phyloP scores from a whole-genome alignment of 2,888 invertebrate genomes.

The Neocrepidodera transversa region DNA sequence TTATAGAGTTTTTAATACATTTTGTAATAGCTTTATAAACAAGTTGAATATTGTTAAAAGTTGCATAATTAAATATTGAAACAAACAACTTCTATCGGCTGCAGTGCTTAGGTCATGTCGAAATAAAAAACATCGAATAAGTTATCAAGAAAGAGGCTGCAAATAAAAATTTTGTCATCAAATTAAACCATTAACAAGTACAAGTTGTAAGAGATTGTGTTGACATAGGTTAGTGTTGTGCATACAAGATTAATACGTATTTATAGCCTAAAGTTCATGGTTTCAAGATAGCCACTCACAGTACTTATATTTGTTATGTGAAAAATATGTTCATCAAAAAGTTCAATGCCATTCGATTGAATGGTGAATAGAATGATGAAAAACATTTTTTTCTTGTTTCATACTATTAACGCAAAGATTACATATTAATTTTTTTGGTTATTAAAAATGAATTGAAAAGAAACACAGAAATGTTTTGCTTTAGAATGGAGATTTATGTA shows the following conservation, averaged over 20 bases:
- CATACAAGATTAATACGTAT: conserved; percentile 44
- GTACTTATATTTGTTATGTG: conserved; percentile 36
- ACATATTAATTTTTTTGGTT: too few species aligned
- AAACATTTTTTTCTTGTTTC: background rate
- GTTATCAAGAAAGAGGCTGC: conserved; percentile 17
- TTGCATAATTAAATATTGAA: conserved; percentile 4
- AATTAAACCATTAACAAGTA: conserved; percentile 24
- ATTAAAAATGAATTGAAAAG: too few species aligned
- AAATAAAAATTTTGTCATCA: conserved; percentile 30
- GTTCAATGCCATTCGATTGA: conserved; percentile 40
- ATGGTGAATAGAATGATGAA: conserved; percentile 1
- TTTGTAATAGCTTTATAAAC: too few species aligned
- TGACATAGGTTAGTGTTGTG: conserved; percentile 51
- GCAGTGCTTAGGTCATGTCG: conserved; percentile 15
- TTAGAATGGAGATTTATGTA: too few species aligned
- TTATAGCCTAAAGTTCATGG: conserved; percentile 48
- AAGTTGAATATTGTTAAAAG: too few species aligned
- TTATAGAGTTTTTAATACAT: too few species aligned
- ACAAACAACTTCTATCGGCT: conserved; percentile 13
- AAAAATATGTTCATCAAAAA: conserved; percentile 42
- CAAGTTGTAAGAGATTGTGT: conserved; percentile 36
- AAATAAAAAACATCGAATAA: conserved; percentile 11
- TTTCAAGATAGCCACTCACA: conserved; percentile 41
- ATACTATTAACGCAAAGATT: too few species aligned
- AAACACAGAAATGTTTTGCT: too few species aligned